phyloP scores from a whole-genome alignment of 2,888 invertebrate genomes.

The Meloe dianella region DNA sequence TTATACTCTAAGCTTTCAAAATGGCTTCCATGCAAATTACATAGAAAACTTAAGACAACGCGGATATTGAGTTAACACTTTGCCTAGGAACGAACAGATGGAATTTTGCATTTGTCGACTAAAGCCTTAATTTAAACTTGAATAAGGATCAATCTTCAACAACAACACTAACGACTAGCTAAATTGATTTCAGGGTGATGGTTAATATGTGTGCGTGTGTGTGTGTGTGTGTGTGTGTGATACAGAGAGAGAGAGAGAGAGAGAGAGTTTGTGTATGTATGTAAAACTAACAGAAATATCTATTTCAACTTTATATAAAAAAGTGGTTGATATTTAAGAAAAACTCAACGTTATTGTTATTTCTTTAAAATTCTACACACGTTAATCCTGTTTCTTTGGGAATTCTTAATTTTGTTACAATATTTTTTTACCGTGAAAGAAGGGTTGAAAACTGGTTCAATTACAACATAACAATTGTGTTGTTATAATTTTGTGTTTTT shows the following conservation, averaged over 20 bases:
- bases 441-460: background rate
- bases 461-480: background rate
- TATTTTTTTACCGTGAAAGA: background rate
- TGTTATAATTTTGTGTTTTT: background rate
- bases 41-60: slow-evolving; percentile 60
- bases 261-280: too few relatives aligned
- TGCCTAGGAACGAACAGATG: slow-evolving; percentile 41
- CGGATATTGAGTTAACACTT: slow-evolving; percentile 59
- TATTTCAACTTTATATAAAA: background rate
- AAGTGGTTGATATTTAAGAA: background rate
- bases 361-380: background rate
- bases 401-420: background rate
- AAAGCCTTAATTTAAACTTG: slow-evolving; percentile 1
- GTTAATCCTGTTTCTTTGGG: background rate
- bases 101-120: slow-evolving; percentile 13
- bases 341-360: background rate
- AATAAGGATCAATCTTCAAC: slow-evolving; percentile 4
- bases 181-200: background rate
- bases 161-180: slow-evolving; percentile 5
- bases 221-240: too few relatives aligned
- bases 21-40: slow-evolving; percentile 61
- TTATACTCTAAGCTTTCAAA: slow-evolving; percentile 56
- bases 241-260: background rate
- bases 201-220: background rate
- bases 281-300: background rate